These are phyloP conservation scores for Eleginops maclovinus DNA, from an alignment of 2,113 vertebrate species.

Conservation along the genomic window DNA sequence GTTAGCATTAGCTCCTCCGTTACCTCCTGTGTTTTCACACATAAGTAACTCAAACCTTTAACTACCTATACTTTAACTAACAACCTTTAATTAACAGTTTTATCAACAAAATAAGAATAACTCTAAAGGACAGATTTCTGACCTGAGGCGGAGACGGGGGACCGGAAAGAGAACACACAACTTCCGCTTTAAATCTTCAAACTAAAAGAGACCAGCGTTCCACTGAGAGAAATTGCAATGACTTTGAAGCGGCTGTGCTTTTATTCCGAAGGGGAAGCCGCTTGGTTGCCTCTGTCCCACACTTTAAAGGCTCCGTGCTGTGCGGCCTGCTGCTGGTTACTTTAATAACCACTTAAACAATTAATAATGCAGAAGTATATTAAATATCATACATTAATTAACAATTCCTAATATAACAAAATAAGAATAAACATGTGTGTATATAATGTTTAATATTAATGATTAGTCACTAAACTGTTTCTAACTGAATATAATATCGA, in stretches of 20 bases:
- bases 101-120: accelerated
- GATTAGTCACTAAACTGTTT: too few relatives aligned
- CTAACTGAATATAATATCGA: too few relatives aligned
- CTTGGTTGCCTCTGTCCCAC: background rate
- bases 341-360: background rate
- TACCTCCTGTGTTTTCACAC: too few relatives aligned
- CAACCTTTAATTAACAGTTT: background rate
- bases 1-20: background rate
- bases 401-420: too few relatives aligned
- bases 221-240: background rate
- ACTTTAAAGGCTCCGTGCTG: background rate
- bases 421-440: too few relatives aligned
- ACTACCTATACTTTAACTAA: too few relatives aligned
- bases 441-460: too few relatives aligned
- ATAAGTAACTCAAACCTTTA: background rate
- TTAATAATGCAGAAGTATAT: background rate
- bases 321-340: accelerated
- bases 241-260: background rate
- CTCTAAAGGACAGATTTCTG: background rate
- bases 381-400: too few relatives aligned
- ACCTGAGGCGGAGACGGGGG: background rate
- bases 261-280: constrained; percentile 1
- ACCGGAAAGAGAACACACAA: background rate
- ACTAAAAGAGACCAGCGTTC: constrained; percentile 20
- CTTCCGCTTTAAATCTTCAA: constrained; percentile 15